Conservation (phyloP, 2,113 vertebrate genomes). For the Lophius piscatorius region DNA sequence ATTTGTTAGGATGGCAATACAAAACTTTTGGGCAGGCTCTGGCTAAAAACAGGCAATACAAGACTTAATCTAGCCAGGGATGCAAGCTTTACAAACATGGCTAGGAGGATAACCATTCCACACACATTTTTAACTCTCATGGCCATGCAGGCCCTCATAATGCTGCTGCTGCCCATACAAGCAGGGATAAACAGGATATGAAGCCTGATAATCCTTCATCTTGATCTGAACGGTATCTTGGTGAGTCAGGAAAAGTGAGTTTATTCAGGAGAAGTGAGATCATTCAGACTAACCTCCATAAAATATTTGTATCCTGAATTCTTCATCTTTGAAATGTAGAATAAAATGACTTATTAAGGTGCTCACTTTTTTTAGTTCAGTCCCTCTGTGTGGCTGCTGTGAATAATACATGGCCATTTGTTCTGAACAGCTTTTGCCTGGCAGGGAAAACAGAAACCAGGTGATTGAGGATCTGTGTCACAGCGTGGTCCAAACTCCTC, state of each 20-base stretch:
- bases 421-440: conserved; percentile 73
- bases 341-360: too few species aligned
- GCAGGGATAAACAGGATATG: too few species aligned
- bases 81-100: background rate
- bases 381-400: conserved; percentile 36
- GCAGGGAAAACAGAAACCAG: conserved; percentile 58
- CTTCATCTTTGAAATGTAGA: too few species aligned
- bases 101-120: background rate
- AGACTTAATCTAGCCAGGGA: background rate
- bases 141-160: background rate
- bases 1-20: background rate
- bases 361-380: conserved; percentile 16
- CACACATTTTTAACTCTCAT: background rate
- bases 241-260: background rate
- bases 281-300: background rate
- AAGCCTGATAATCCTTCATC: too few species aligned
- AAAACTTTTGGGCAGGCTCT: background rate
- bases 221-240: too few species aligned
- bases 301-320: too few species aligned
- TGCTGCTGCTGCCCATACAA: too few species aligned
- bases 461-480: conserved; percentile 55
- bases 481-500: conserved; percentile 44
- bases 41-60: background rate
- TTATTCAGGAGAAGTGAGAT: background rate
- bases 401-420: conserved; percentile 67